These are phyloP conservation scores for Chaunax sp. DNA, from an alignment of 2,797 vertebrate genomes.

Conservation along the genomic window DNA sequence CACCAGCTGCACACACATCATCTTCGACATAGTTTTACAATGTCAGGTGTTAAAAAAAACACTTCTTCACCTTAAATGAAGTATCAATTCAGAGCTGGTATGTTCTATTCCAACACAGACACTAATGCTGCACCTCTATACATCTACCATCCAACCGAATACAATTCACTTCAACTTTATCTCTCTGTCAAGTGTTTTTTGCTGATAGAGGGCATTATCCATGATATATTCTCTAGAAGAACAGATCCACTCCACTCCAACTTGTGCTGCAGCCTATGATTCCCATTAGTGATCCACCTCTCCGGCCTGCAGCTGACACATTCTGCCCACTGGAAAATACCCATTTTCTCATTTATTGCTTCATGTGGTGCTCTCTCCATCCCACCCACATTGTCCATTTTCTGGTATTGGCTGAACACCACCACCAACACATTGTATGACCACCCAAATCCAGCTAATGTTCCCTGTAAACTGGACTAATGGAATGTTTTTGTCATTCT, in stretches of 20 bases:
- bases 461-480: slow-evolving; percentile 38
- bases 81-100: neutral
- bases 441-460: slow-evolving; percentile 44
- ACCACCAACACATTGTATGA: slow-evolving; percentile 53
- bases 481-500: slow-evolving; percentile 31
- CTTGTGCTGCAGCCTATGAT: slow-evolving; percentile 9
- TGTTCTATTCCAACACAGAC: slow-evolving; percentile 1
- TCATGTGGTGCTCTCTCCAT: slow-evolving; percentile 49
- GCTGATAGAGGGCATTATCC: slow-evolving; percentile 1
- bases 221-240: slow-evolving; percentile 21
- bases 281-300: slow-evolving; percentile 30
- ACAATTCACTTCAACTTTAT: neutral
- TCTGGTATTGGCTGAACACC: slow-evolving; percentile 49
- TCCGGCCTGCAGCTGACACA: slow-evolving; percentile 14
- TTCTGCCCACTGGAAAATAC: slow-evolving; percentile 58
- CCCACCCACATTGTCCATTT: slow-evolving; percentile 52
- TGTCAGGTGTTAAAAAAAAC: neutral
- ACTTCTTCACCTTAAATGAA: neutral
- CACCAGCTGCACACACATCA: no score
- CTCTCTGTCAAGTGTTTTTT: neutral
- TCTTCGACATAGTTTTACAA: neutral
- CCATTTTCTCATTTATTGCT: slow-evolving; percentile 51
- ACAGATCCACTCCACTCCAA: slow-evolving; percentile 26
- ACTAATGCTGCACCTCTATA: neutral
- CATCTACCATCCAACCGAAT: neutral